These are phyloP conservation scores for Notechis scutatus DNA, from an alignment of 2,113 vertebrate species.

Conservation along the genomic window DNA sequence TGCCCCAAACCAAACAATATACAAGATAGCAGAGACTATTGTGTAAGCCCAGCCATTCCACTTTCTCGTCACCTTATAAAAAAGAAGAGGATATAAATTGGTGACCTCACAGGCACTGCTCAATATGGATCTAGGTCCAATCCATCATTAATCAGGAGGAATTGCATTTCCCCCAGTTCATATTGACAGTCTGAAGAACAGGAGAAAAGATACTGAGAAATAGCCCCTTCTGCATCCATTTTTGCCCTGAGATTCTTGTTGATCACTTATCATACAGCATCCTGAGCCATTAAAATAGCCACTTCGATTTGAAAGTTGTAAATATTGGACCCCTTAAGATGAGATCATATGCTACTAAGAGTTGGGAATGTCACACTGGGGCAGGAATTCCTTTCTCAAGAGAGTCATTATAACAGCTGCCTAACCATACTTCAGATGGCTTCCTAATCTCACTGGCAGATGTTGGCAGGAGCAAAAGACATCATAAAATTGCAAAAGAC, in stretches of 20 bases:
- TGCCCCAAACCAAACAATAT: background rate
- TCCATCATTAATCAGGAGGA: background rate
- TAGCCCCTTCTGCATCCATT: background rate
- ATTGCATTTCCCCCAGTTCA: background rate
- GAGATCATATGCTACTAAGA: background rate
- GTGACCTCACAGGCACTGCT: background rate
- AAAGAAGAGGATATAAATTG: background rate
- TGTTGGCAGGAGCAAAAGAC: background rate
- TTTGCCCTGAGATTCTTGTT: background rate
- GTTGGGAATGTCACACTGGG: background rate
- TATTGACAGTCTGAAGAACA: background rate
- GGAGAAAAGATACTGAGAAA: background rate
- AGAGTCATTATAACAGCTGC: too few relatives aligned
- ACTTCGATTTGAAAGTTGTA: background rate
- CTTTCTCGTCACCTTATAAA: background rate
- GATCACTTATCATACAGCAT: background rate
- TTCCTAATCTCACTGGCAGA: background rate
- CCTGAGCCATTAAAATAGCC: background rate
- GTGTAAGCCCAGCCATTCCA: background rate
- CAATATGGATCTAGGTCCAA: background rate
- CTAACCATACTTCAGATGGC: background rate
- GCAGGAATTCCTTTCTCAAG: background rate
- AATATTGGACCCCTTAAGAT: too few relatives aligned
- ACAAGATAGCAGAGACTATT: background rate
- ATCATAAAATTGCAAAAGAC: too few relatives aligned